Conservation (phyloP, 2,113 vertebrate genomes). For the Aleadryas rufinucha region DNA sequence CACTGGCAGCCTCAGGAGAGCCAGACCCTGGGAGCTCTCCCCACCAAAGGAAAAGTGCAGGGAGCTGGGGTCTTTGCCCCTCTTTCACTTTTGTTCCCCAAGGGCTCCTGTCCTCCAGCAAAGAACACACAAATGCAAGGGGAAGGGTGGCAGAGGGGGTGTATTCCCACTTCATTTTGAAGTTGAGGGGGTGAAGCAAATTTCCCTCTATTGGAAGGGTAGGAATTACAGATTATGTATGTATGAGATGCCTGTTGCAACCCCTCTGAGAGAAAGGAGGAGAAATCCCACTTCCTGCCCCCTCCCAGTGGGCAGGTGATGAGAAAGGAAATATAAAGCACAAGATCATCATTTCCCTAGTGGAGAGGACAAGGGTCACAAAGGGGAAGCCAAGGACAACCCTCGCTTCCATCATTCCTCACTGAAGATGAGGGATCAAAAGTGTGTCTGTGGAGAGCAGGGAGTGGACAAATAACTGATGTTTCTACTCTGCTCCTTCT, state of each 20-base stretch:
- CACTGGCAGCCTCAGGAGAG: background rate
- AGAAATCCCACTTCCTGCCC: background rate
- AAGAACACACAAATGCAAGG: background rate
- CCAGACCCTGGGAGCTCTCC: background rate
- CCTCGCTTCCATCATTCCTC: background rate
- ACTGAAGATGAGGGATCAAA: background rate
- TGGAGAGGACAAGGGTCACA: background rate
- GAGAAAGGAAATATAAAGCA: background rate
- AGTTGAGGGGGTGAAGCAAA: background rate
- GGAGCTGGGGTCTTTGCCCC: background rate
- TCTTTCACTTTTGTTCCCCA: background rate
- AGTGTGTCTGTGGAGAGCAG: accelerated
- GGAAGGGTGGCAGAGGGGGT: background rate
- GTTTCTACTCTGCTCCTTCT: background rate
- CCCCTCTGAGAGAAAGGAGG: background rate
- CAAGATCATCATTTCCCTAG: background rate
- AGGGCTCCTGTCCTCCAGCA: background rate
- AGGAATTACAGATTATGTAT: background rate
- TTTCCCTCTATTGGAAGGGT: background rate
- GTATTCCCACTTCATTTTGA: background rate
- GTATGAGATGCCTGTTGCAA: background rate
- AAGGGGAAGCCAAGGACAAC: background rate
- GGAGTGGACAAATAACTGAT: background rate
- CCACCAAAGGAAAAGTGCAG: background rate
- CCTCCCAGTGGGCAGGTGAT: background rate